Conservation (phyloP, 2,888 invertebrate species). For the Sclerodermus sp. region DNA sequence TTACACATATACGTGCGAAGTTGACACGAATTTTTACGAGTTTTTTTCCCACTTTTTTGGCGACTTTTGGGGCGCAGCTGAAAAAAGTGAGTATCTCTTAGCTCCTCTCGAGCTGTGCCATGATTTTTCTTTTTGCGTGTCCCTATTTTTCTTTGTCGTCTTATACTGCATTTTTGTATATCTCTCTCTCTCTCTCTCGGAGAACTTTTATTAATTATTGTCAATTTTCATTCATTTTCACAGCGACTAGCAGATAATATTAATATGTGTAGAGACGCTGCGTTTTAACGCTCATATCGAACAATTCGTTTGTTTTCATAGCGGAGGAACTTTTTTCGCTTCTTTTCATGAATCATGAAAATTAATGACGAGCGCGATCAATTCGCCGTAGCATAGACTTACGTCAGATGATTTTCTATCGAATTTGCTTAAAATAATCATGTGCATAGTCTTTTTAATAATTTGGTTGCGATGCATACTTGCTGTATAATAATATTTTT, state of each 20-base stretch:
- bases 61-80: slow-evolving; percentile 56
- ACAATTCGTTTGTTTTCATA: too few relatives aligned
- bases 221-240: neutral
- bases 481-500: too few relatives aligned
- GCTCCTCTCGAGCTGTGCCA: slow-evolving; percentile 48
- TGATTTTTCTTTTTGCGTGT: slow-evolving; percentile 36
- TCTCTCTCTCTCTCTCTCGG: slow-evolving; percentile 9
- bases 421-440: too few relatives aligned
- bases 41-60: slow-evolving; percentile 57
- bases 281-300: too few relatives aligned
- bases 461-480: too few relatives aligned
- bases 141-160: slow-evolving; percentile 26
- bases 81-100: slow-evolving; percentile 55
- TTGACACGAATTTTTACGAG: slow-evolving; percentile 56
- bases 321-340: too few relatives aligned
- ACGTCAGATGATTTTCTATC: too few relatives aligned
- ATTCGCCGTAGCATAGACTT: too few relatives aligned
- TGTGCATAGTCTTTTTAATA: too few relatives aligned
- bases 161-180: neutral
- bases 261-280: too few relatives aligned
- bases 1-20: slow-evolving; percentile 46
- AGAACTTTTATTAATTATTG: neutral
- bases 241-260: neutral
- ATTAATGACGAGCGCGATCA: too few relatives aligned
- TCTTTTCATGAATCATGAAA: too few relatives aligned